Conservation (phyloP, 1,140 invertebrate species). For the Holotrichia oblita region DNA sequence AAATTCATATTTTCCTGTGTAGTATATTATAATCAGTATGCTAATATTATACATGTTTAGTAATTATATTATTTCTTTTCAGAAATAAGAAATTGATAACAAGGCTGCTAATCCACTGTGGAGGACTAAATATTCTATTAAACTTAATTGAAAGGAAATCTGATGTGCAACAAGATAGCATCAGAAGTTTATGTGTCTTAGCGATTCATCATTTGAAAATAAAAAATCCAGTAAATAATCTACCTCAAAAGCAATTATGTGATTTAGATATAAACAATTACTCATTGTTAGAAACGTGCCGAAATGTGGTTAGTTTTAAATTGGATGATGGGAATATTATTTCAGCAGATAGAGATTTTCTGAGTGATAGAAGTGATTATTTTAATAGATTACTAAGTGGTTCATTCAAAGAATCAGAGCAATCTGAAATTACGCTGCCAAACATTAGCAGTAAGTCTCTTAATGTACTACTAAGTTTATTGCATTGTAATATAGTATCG, state of each 20-base stretch:
- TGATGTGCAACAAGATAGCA: constrained; percentile 46
- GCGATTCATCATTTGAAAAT: constrained; percentile 63
- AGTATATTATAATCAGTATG: too few relatives aligned
- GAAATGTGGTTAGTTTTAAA: constrained; percentile 63
- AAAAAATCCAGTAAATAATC: constrained; percentile 63
- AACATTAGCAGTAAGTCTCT: constrained; percentile 68
- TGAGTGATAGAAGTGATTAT: constrained; percentile 71
- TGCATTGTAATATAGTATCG: constrained; percentile 58
- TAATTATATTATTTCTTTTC: constrained; percentile 42
- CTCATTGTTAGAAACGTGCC: constrained; percentile 55
- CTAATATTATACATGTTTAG: not conserved
- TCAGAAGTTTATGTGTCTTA: constrained; percentile 58
- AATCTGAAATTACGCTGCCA: constrained; percentile 65
- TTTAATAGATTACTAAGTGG: constrained; percentile 74
- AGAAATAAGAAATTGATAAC: constrained; percentile 52
- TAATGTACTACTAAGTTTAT: constrained; percentile 64
- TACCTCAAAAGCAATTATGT: constrained; percentile 57
- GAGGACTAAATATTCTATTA: constrained; percentile 54
- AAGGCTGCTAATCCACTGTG: constrained; percentile 54
- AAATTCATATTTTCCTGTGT: too few relatives aligned
- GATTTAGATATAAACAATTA: constrained; percentile 47
- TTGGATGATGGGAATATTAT: constrained; percentile 26
- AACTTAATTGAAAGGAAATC: constrained; percentile 48
- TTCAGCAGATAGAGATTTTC: constrained; percentile 66
- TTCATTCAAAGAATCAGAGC: constrained; percentile 71